phyloP scores from a whole-genome alignment of 2,113 vertebrate species.

The Archocentrus centrarchus region DNA sequence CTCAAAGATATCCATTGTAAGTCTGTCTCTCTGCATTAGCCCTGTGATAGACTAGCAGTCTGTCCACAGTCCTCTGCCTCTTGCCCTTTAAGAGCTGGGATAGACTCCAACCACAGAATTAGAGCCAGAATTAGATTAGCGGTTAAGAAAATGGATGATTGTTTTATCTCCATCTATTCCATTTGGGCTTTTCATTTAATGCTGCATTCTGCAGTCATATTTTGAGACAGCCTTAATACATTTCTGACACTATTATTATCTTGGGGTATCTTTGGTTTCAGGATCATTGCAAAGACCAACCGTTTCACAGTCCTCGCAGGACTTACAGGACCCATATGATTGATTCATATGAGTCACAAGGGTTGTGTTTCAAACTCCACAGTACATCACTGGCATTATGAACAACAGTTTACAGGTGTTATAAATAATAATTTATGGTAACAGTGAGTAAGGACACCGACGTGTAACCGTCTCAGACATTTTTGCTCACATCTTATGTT shows the following conservation, averaged over 20 bases:
- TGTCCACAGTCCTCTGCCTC: background rate
- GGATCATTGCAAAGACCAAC: background rate
- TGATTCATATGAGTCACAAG: background rate
- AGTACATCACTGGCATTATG: background rate
- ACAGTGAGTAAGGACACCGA: background rate
- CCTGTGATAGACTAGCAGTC: background rate
- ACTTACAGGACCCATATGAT: background rate
- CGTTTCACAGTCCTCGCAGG: background rate
- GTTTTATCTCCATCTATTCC: too few species aligned
- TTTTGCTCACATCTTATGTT: background rate
- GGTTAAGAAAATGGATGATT: too few species aligned
- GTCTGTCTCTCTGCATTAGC: background rate
- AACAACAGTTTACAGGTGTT: background rate
- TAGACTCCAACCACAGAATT: background rate
- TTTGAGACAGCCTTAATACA: background rate
- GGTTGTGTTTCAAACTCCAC: background rate
- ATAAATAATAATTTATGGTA: background rate
- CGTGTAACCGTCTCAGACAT: background rate
- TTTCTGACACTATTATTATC: background rate
- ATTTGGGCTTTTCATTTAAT: too few species aligned
- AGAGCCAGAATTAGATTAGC: background rate
- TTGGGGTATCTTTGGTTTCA: background rate
- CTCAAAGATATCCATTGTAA: background rate
- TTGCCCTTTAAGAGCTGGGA: background rate
- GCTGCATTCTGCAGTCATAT: background rate